These are phyloP conservation scores for Drosophila sturtevanti DNA, from an alignment of 1,140 invertebrate species.

Conservation along the genomic window DNA sequence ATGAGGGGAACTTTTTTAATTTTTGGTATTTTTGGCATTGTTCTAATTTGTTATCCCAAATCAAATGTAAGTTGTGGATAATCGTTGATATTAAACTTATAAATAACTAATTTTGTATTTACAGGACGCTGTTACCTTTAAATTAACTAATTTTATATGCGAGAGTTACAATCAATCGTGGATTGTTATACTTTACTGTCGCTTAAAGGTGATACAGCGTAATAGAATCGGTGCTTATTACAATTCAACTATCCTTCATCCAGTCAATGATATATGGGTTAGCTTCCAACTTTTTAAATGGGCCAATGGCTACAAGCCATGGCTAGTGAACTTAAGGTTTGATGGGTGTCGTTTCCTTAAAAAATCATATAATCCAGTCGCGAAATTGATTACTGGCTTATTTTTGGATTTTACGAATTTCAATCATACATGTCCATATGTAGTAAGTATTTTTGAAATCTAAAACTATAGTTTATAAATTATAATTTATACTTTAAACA, in stretches of 20 bases:
- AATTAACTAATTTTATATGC: neutral
- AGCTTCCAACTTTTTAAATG: neutral
- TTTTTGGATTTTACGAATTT: conserved; percentile 3
- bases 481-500: too few relatives aligned
- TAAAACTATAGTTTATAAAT: too few relatives aligned
- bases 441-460: neutral
- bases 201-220: neutral
- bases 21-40: neutral
- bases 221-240: neutral
- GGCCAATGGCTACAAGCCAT: conserved; percentile 3
- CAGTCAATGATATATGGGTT: neutral
- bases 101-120: too few relatives aligned
- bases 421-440: conserved; percentile 5
- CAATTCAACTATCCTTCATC: neutral
- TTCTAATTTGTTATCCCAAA: neutral
- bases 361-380: neutral
- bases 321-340: neutral
- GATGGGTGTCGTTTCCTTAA: neutral
- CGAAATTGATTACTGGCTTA: neutral
- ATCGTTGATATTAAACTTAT: too few relatives aligned
- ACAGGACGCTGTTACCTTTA: neutral
- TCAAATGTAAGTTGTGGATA: neutral
- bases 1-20: neutral
- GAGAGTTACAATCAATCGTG: neutral
- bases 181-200: neutral